Percentiles rank a stretch among this genome's conserved stretches.
Conservation (phyloP, 2,797 vertebrate genomes). For the Thalassophryne amazonica region DNA sequence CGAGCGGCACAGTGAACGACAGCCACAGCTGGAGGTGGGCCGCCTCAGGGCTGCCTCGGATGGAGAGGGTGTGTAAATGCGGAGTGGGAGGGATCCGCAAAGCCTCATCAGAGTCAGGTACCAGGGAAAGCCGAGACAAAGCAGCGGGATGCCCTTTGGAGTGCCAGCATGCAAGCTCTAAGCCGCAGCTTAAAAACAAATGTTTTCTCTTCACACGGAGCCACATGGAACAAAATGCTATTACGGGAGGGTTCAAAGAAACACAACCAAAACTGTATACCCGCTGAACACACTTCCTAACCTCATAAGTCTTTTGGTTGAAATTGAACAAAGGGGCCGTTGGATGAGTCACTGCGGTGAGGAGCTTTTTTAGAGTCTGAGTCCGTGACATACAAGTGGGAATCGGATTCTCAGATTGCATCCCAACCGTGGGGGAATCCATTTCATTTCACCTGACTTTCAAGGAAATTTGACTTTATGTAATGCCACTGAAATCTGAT, state of each 20-base stretch:
- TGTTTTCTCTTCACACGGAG: conserved; percentile 47
- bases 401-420: conserved; percentile 67
- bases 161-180: conserved; percentile 36
- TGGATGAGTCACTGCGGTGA: conserved; percentile 42
- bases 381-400: conserved; percentile 54
- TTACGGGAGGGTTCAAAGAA: conserved; percentile 36
- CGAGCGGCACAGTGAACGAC: conserved; percentile 79
- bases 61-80: conserved; percentile 89
- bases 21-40: conserved; percentile 97
- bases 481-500: conserved; percentile 76
- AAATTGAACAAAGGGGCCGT: conserved; percentile 15
- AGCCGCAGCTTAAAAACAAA: conserved; percentile 65
- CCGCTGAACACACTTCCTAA: conserved; percentile 14
- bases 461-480: conserved; percentile 74
- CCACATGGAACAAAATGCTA: conserved; percentile 36
- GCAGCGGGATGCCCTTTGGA: conserved; percentile 73
- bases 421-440: conserved; percentile 57
- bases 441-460: conserved; percentile 74
- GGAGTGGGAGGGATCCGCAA: conserved; percentile 80
- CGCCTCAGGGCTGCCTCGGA: conserved; percentile 88
- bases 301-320: conserved; percentile 17
- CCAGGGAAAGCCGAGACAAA: conserved; percentile 53
- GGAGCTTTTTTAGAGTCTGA: conserved; percentile 57
- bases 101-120: conserved; percentile 78
- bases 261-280: conserved; percentile 20